Base-by-base conservation (phyloP, 1,140 invertebrate genomes). In the Procambarus virginalis region DNA sequence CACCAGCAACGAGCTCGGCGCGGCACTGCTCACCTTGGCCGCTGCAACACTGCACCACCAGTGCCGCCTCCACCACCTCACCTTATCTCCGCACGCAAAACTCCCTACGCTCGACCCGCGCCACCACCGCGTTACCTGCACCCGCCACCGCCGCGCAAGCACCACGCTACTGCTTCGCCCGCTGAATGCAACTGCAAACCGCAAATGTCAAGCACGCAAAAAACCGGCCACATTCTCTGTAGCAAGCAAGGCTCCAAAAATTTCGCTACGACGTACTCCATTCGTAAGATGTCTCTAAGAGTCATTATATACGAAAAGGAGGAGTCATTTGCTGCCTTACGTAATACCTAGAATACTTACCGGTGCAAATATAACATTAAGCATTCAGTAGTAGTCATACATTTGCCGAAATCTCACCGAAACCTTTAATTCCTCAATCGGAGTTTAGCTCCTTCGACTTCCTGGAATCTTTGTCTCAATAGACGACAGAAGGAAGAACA, bases 51-150 rank as follows among this genome's bases (percentile, higher is more conserved):
- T 86, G 85, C 82, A 84, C 46, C 70, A 75, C 84, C 64, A 82
- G 78, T 82, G 64, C 86, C 86, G 68, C 86, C 46, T 88, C 85
- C 78, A 76, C 85, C 85, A 46, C 85, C 76, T 80, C 76, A 49
- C 85, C 58, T 58, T 88, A 88, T 88, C 86, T 88, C 86, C 79
- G 49, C 86, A 88, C 86, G 86, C 86, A 82, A 88, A 88, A 88
- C 70, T 81, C 68, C 68, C 86, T 88, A 88, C 86, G 86, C 86
- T 88, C 86, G 58, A 73, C 86, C 77, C 86, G 60, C 85, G 77
- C 58, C 78, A 60, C 77, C 6, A 68, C 86, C 60, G 77, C 86
- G 78, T 76, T 88, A 82, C 86, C 86, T 88, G 78, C 86, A 49
- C 79, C 49, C 86, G 76, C 64, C 86, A 68, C 51, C 85, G 58